Evolutionary conservation across 2,113 vertebrate genomes (phyloP).

Genomic region (Polypterus bichir): DNA sequence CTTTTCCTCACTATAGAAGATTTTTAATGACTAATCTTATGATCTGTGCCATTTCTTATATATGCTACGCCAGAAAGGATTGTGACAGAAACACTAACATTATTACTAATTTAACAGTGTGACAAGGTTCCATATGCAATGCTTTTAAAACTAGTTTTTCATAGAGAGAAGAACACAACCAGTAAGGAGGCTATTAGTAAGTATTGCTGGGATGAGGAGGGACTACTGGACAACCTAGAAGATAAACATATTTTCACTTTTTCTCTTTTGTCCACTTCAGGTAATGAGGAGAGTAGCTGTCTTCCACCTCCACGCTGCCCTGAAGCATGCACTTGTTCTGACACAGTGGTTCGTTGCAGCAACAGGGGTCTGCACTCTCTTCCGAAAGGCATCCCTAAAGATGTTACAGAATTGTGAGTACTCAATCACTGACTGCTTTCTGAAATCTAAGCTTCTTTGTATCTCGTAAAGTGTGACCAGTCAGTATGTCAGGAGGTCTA

Average conservation of each 20-base stretch:
- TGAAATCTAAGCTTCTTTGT: too few species aligned
- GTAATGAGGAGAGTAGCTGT: constrained; percentile 81
- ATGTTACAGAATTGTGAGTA: constrained; percentile 92
- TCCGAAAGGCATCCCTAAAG: constrained; percentile 89
- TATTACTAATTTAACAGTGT: too few species aligned
- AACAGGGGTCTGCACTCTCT: constrained; percentile 72
- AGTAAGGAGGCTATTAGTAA: not conserved
- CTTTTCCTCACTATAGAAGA: too few species aligned
- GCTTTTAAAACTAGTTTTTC: too few species aligned
- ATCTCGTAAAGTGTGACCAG: too few species aligned
- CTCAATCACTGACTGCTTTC: not conserved
- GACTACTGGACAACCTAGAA: not conserved
- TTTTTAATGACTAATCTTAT: too few species aligned
- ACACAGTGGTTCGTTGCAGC: constrained; percentile 85
- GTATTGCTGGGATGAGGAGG: not conserved
- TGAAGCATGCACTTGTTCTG: constrained; percentile 79
- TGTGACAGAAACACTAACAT: too few species aligned
- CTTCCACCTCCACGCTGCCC: constrained; percentile 73
- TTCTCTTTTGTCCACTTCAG: constrained; percentile 34
- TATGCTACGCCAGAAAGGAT: too few species aligned
- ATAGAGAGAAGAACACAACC: too few species aligned
- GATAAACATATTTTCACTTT: not conserved
- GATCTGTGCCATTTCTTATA: too few species aligned
- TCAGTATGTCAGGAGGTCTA: too few species aligned
- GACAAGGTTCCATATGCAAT: too few species aligned